phyloP scores from a whole-genome alignment of 2,888 invertebrate genomes.

The Drosophila anceps region DNA sequence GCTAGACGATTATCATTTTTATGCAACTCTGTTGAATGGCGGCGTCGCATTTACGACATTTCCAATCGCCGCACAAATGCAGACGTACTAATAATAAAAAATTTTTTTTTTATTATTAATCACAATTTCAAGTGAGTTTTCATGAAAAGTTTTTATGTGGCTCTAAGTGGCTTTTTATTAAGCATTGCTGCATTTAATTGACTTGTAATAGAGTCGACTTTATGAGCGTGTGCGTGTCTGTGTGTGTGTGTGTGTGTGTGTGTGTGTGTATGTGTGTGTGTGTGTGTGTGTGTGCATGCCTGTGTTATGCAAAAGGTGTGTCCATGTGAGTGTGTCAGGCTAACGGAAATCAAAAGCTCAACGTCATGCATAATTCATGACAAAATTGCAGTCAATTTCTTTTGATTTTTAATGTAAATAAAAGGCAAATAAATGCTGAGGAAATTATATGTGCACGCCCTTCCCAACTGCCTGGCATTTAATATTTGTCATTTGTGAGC shows the following conservation, averaged over 20 bases:
- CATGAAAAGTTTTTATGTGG: slow-evolving; percentile 57
- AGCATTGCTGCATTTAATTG: slow-evolving; percentile 75
- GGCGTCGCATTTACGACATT: slow-evolving; percentile 61
- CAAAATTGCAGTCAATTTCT: slow-evolving; percentile 54
- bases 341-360: slow-evolving; percentile 73
- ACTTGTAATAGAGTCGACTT: slow-evolving; percentile 70
- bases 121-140: slow-evolving; percentile 64
- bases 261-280: slow-evolving; percentile 60
- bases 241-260: slow-evolving; percentile 18
- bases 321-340: slow-evolving; percentile 59
- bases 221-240: not conserved
- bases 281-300: slow-evolving; percentile 7
- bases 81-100: slow-evolving; percentile 61
- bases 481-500: slow-evolving; percentile 18
- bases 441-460: slow-evolving; percentile 49
- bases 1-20: slow-evolving; percentile 34
- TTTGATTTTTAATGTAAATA: slow-evolving; percentile 52
- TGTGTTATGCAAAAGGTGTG: slow-evolving; percentile 62
- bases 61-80: slow-evolving; percentile 58
- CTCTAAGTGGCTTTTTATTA: slow-evolving; percentile 76
- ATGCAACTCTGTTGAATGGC: slow-evolving; percentile 48
- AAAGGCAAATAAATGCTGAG: slow-evolving; percentile 41
- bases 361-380: slow-evolving; percentile 76
- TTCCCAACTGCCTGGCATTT: slow-evolving; percentile 33
- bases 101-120: slow-evolving; percentile 58